Evolutionary conservation across 1,140 invertebrate species (phyloP), one percentile per base, ranked within the genome.

Genomic region (Argopecten irradians): DNA sequence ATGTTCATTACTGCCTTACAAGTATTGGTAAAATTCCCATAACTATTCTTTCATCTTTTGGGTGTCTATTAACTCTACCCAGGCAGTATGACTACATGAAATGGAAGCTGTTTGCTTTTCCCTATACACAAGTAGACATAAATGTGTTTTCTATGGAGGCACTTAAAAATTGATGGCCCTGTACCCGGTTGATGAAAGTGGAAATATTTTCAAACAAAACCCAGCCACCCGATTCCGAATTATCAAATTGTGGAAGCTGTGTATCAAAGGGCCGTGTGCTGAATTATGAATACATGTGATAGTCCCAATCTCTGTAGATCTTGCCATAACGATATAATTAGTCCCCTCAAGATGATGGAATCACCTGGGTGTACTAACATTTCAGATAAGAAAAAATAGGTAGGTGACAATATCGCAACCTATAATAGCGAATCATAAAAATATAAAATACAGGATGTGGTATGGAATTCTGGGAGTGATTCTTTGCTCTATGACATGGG

Each of bases 241-340:
- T 71, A 71, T 71, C 55, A 71, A 71, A 71, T 71, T 71, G 55
- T 71, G n/a, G 16, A 71, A 55, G 43, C 16, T 55, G 43, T 19
- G 43, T 55, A 55, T 55, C 43, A 55, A 71, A 71, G 55, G 55
- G 28, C 55, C 22, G 55, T n/a, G 8, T n/a, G 22, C 13, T 71
- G 55, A 71, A 71, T 71, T 71, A 71, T 71, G 55, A 71, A 71
- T 71, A 71, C n/a, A n/a, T n/a, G n/a, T n/a, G 55, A n/a, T 71
- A 28, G 55, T 71, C 22, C 22, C 55, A n/a, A 71, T 71, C 55
- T 71, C 1, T 71, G 55, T 71, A 28, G 22, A 28, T 71, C n/a
- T 71, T n/a, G 2, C 55, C 28, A 1, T n/a, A 11, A 7, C 55
- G 55, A 71, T 71, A 71, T 71, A 71, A 71, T 71, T 71, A 71